A percentile compares a stretch with the other conserved stretches of the same genome.
Conservation (phyloP, 2,113 vertebrate genomes). For the Malurus melanocephalus region DNA sequence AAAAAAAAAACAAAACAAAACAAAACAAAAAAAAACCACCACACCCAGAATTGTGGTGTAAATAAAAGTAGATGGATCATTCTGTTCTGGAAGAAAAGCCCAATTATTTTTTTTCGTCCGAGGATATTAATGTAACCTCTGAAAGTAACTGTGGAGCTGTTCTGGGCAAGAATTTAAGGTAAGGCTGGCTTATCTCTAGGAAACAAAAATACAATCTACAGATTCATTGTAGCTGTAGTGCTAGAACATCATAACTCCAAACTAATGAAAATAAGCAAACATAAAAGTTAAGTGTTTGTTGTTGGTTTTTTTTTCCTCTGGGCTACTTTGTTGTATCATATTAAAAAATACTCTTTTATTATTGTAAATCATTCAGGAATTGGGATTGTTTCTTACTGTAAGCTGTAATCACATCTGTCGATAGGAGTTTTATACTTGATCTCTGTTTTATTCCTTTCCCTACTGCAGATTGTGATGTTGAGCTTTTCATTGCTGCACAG, state of each 20-base stretch:
- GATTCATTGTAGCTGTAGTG: not conserved
- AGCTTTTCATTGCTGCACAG: not conserved
- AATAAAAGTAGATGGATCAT: not conserved
- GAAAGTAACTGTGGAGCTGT: not conserved
- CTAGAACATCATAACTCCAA: not conserved
- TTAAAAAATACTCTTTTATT: not conserved
- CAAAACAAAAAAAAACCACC: too few species aligned
- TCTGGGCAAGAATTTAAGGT: not conserved
- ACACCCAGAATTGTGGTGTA: not conserved
- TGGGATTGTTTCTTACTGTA: not conserved
- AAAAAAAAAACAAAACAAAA: not conserved
- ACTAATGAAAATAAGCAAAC: not conserved
- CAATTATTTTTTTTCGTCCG: not conserved
- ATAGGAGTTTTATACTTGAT: not conserved
- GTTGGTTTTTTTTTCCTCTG: not conserved
- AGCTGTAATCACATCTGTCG: not conserved
- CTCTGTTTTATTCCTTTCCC: not conserved
- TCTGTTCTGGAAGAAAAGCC: not conserved
- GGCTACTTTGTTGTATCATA: not conserved
- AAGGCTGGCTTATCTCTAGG: not conserved
- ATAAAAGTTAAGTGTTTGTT: not conserved
- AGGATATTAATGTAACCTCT: not conserved
- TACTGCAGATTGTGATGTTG: not conserved
- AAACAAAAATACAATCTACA: not conserved
- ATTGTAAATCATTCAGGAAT: not conserved